Conservation (phyloP, 2,888 invertebrate genomes). For the Elegia similella region DNA sequence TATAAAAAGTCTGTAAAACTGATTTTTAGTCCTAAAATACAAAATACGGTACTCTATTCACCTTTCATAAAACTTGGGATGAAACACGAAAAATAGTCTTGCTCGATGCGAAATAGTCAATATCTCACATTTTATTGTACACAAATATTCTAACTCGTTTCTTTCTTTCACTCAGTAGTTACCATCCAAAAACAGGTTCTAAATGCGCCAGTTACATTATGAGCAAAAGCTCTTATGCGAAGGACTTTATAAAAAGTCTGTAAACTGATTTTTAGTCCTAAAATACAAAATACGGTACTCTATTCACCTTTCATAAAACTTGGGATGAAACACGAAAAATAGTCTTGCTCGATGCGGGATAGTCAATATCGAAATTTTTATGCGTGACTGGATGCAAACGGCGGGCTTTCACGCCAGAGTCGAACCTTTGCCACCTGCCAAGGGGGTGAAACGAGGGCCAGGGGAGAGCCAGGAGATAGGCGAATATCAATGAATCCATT, state of each 20-base stretch:
- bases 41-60: not conserved
- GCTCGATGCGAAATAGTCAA: conserved; percentile 2
- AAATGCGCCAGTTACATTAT: too few relatives aligned
- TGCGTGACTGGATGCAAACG: conserved; percentile 17
- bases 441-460: not conserved
- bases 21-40: not conserved
- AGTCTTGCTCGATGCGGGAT: not conserved
- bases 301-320: conserved; percentile 7
- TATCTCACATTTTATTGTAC: too few relatives aligned
- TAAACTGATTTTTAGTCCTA: not conserved
- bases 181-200: too few relatives aligned
- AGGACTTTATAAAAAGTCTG: not conserved
- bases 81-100: conserved; percentile 6
- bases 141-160: too few relatives aligned
- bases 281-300: not conserved
- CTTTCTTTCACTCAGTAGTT: too few relatives aligned
- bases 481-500: not conserved
- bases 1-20: not conserved
- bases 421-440: conserved; percentile 21
- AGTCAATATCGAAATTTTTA: conserved; percentile 15
- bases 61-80: conserved; percentile 4
- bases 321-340: conserved; percentile 3
- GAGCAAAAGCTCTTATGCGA: too few relatives aligned
- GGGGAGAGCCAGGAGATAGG: not conserved
- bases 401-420: conserved; percentile 16